Percentiles rank a stretch among this genome's conserved stretches.
These are phyloP conservation scores for Drosophila acutilabella DNA, from an alignment of 2,888 invertebrate genomes.

Conservation along the genomic window DNA sequence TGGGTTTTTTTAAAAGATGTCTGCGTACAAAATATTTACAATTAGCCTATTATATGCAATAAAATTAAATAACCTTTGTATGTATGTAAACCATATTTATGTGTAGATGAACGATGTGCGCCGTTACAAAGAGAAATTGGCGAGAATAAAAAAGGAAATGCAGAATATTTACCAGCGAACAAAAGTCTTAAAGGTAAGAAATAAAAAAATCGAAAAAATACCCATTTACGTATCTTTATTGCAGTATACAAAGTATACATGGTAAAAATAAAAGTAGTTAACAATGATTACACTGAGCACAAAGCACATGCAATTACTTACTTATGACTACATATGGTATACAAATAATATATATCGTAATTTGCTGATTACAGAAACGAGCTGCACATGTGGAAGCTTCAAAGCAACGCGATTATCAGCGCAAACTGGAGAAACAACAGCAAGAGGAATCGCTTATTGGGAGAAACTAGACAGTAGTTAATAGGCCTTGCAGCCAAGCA, in stretches of 20 bases:
- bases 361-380: constrained; percentile 80
- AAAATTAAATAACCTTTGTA: background rate
- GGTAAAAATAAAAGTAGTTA: constrained; percentile 35
- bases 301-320: constrained; percentile 51
- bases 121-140: constrained; percentile 82
- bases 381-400: constrained; percentile 81
- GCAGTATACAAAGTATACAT: constrained; percentile 17
- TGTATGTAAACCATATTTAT: constrained; percentile 1
- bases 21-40: constrained; percentile 18
- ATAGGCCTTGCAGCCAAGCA: constrained; percentile 18
- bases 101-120: constrained; percentile 82
- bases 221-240: constrained; percentile 51
- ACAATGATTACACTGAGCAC: constrained; percentile 38
- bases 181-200: constrained; percentile 81
- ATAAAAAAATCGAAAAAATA: constrained; percentile 17
- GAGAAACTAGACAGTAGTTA: constrained; percentile 46
- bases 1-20: constrained; percentile 18
- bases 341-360: constrained; percentile 14
- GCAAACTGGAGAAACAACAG: constrained; percentile 83
- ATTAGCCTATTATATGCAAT: constrained; percentile 1
- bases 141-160: constrained; percentile 84
- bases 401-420: constrained; percentile 83
- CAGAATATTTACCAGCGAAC: constrained; percentile 83
- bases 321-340: constrained; percentile 16
- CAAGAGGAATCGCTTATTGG: constrained; percentile 84